A percentile compares a stretch with the other conserved stretches of the same genome.
Evolutionary conservation across 2,113 vertebrate genomes (phyloP).

Genomic region (Carollia perspicillata): DNA sequence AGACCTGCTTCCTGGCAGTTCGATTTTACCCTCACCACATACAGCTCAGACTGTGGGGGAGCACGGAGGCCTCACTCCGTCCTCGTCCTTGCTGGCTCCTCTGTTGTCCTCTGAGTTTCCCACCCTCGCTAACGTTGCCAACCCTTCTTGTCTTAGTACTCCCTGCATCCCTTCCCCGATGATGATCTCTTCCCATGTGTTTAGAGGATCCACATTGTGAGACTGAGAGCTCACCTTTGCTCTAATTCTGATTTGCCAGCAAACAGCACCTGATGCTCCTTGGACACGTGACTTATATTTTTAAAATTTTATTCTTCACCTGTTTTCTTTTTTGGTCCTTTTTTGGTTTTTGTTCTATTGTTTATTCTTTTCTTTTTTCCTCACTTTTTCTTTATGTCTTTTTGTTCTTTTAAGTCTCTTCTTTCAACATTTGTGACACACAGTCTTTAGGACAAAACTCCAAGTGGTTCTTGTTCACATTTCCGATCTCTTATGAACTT

Average conservation of each 20-base stretch:
- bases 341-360: neutral
- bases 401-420: neutral
- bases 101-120: neutral
- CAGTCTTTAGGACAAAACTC: neutral
- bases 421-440: neutral
- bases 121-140: neutral
- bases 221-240: neutral
- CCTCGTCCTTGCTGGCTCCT: too few relatives aligned
- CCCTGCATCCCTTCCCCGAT: neutral
- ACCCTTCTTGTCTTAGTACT: neutral
- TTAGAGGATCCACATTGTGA: neutral
- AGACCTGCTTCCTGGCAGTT: neutral
- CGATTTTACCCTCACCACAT: accelerated
- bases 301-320: neutral
- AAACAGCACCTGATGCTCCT: neutral
- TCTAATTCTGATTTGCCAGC: neutral
- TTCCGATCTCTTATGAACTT: neutral
- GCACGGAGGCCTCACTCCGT: accelerated
- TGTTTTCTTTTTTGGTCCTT: neutral
- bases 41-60: accelerated
- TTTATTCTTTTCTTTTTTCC: neutral
- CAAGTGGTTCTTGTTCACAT: neutral
- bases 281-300: neutral
- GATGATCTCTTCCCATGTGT: neutral
- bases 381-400: neutral